Evolutionary conservation across 1,140 invertebrate genomes (phyloP), one percentile per base, ranked within the genome.

Genomic region (Aphelenchoides besseyi): DNA sequence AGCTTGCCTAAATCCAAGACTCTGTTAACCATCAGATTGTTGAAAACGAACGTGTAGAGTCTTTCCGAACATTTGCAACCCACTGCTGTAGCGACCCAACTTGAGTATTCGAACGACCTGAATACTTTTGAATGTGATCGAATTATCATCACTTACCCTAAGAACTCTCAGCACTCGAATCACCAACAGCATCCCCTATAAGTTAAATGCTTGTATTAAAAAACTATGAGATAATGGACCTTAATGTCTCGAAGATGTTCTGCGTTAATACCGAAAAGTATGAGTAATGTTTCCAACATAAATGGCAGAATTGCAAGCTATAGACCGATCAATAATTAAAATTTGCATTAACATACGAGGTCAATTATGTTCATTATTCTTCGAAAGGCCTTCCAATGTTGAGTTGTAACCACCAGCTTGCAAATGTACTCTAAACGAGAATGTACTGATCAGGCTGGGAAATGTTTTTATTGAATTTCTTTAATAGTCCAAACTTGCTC

Each of bases 171-270:
- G 54, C 55, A 83, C 83, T 53, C 79, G 37, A 35, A 82, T 75
- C 5, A 79, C 79, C 61, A 80, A 59, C 36, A 81, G 78, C 1
- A 79, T 77, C 33, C 79, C 79, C 69, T 79, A 18, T 67, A 72
- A 16, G 12, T n/a, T 9, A 12, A 62, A 36, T 23, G 12, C 33
- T 12, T 16, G n/a, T 55, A 9, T 28, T 55, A 16, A 57, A 30
- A 0, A 9, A 53, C 12, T 8, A 28, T 30, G 18, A 26, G 3
- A 33, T 36, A 18, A 5, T 23, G 18, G 16, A 76, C 76, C 68
- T 80, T 80, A 9, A 80, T 62, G 73, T 87, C 86, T 71, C 86
- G 84, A 71, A 87, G 86, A 67, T 86, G 86, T 69, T 86, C 85
- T 5, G 80, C 76, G n/a, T 86, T 85, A 68, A 85, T 85, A 62